phyloP scores from a whole-genome alignment of 2,113 vertebrate species.

The Sakesphorus luctuosus region DNA sequence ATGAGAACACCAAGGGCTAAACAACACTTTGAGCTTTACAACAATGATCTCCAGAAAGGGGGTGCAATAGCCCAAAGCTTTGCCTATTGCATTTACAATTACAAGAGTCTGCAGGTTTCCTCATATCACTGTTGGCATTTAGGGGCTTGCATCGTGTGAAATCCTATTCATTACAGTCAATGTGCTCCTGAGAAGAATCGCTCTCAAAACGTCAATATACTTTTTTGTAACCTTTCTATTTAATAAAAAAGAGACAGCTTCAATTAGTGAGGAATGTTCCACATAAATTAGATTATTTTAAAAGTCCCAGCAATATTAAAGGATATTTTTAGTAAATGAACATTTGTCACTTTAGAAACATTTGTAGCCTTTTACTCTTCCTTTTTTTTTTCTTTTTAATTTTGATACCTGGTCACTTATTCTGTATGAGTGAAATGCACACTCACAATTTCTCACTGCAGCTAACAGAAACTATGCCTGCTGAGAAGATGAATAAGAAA shows the following conservation, averaged over 20 bases:
- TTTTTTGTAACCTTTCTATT: conserved; percentile 77
- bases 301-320: conserved; percentile 74
- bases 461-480: neutral
- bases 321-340: conserved; percentile 77
- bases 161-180: conserved; percentile 72
- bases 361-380: conserved; percentile 10
- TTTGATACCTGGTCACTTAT: conserved; percentile 26
- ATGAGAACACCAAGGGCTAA: conserved; percentile 66
- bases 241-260: conserved; percentile 81
- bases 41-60: conserved; percentile 47
- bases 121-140: conserved; percentile 35
- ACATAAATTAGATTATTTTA: conserved; percentile 79
- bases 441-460: neutral
- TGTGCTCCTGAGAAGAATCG: conserved; percentile 69
- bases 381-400: neutral
- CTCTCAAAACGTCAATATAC: conserved; percentile 74
- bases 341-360: conserved; percentile 64
- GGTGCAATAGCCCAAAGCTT: conserved; percentile 45
- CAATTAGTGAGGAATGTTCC: conserved; percentile 80
- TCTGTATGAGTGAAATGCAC: neutral
- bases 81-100: conserved; percentile 48
- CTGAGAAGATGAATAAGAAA: conserved; percentile 22
- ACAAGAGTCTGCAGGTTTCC: conserved; percentile 38
- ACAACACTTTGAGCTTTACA: conserved; percentile 49
- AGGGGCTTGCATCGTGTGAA: conserved; percentile 57